These are phyloP conservation scores for Ranitomeya variabilis DNA, from an alignment of 2,113 vertebrate genomes.

Conservation along the genomic window DNA sequence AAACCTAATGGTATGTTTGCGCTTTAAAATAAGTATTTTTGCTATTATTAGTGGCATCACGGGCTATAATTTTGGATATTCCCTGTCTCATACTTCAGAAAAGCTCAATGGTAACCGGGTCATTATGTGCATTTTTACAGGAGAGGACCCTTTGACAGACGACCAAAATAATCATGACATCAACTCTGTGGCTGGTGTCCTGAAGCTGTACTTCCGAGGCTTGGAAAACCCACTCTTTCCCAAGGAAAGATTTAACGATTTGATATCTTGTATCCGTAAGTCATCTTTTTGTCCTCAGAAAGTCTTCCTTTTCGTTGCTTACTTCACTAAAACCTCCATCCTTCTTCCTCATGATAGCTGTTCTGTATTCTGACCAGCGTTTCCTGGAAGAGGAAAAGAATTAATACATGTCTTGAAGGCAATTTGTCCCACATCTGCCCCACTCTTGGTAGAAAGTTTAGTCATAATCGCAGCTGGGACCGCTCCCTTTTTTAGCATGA, in stretches of 20 bases:
- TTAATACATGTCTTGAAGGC: slow-evolving; percentile 57
- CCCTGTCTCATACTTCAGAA: not conserved
- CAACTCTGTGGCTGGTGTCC: slow-evolving; percentile 96
- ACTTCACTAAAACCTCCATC: not conserved
- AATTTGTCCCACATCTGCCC: slow-evolving; percentile 62
- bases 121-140: slow-evolving; percentile 70
- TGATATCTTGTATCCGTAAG: slow-evolving; percentile 97
- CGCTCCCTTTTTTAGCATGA: slow-evolving; percentile 60
- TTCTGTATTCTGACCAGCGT: slow-evolving; percentile 52
- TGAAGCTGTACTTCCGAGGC: slow-evolving; percentile 97
- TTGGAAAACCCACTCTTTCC: slow-evolving; percentile 98
- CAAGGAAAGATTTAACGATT: slow-evolving; percentile 97
- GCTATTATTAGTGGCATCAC: slow-evolving; percentile 50
- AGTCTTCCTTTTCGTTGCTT: slow-evolving; percentile 15
- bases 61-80: not conserved
- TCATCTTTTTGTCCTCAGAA: slow-evolving; percentile 52
- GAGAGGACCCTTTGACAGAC: slow-evolving; percentile 94
- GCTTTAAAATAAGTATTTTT: slow-evolving; percentile 70
- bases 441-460: slow-evolving; percentile 62
- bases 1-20: slow-evolving; percentile 67
- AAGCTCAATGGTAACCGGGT: not conserved
- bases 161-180: slow-evolving; percentile 97
- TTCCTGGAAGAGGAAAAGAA: slow-evolving; percentile 63
- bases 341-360: slow-evolving; percentile 33
- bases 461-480: slow-evolving; percentile 68